Evolutionary conservation across 1,140 invertebrate genomes (phyloP).

Genomic region (Thaumetopoea pityocampa): DNA sequence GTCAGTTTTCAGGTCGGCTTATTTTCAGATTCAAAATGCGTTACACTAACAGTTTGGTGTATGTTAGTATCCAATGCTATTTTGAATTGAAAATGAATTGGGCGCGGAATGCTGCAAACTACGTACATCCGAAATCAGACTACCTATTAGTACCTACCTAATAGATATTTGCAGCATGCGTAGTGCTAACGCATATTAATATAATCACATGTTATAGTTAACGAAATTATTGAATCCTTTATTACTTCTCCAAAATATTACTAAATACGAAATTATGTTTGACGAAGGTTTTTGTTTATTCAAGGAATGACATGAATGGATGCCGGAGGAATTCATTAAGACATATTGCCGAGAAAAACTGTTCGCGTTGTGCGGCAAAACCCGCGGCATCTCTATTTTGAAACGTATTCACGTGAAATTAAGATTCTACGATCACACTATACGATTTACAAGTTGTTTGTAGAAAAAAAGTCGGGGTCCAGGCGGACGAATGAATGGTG

Average conservation of each 20-base stretch:
- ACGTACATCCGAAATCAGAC: no score
- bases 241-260: slow-evolving; percentile 23
- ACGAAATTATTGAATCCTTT: slow-evolving; percentile 18
- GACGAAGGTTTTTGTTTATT: slow-evolving; percentile 65
- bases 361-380: slow-evolving; percentile 18
- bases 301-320: slow-evolving; percentile 67
- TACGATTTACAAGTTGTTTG: slow-evolving; percentile 1
- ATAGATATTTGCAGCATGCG: no score
- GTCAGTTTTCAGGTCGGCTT: no score
- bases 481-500: slow-evolving; percentile 65
- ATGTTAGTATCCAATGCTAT: no score
- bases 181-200: no score
- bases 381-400: slow-evolving; percentile 4
- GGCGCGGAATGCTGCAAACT: no score
- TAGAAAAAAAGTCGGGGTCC: slow-evolving; percentile 46
- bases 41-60: no score
- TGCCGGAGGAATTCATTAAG: slow-evolving; percentile 63
- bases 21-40: no score
- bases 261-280: slow-evolving; percentile 32
- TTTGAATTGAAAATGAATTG: no score
- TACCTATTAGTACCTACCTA: no score
- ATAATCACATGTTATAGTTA: no score
- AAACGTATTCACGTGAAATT: slow-evolving; percentile 12
- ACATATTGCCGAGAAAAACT: slow-evolving; percentile 53
- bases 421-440: slow-evolving; percentile 1